Evolutionary conservation across 2,888 invertebrate species (phyloP), one percentile per base, ranked within the genome.

Genomic region (Lithophane socia): DNA sequence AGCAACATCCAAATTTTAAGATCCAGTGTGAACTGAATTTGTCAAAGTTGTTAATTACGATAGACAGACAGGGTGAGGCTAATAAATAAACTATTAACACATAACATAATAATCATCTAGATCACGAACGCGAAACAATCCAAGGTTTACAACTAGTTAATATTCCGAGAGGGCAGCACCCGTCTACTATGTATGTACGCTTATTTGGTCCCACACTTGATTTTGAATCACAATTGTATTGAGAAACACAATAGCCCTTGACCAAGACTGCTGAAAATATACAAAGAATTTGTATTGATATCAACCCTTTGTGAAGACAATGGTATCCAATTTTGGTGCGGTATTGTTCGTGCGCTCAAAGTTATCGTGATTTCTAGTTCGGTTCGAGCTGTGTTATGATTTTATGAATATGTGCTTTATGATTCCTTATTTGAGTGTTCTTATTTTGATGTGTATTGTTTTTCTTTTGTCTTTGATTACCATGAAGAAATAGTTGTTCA

Each of bases 161-260:
- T 84, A 87, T 87, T 83, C 87, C 47, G 75, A 80, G 85, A 86
- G 75, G 68, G 49, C 47, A 42, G 75, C 58, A 66, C 54, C 63
- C 44, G 75, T 70, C 83, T 79, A 85, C 87, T 84, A 72, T 87
- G 86, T 84, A 70, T 82, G 87, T 85, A 80, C 74, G 75, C 87
- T 79, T 84, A 87, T 87, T 87, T 85, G 85, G 87, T 78, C 72
- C 79, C 86, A 65, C 86, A 85, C 75, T 85, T 83, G 75, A 85
- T 85, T 87, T 85, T 84, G 85, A 86, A 87, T 87, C 82, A 82
- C 87, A 87, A 87, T 86, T 82, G 80, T 82, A 66, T 87, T 86
- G 75, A 63, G 82, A 78, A 84, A 87, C 63, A 87, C 87, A 87
- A 87, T 87, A 61, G 86, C 78, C 82, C 86, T 86, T 87, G 87